A percentile compares a stretch with the other conserved stretches of the same genome.
These are phyloP conservation scores for Ascaphus truei DNA, from an alignment of 2,113 vertebrate species.

Conservation along the genomic window DNA sequence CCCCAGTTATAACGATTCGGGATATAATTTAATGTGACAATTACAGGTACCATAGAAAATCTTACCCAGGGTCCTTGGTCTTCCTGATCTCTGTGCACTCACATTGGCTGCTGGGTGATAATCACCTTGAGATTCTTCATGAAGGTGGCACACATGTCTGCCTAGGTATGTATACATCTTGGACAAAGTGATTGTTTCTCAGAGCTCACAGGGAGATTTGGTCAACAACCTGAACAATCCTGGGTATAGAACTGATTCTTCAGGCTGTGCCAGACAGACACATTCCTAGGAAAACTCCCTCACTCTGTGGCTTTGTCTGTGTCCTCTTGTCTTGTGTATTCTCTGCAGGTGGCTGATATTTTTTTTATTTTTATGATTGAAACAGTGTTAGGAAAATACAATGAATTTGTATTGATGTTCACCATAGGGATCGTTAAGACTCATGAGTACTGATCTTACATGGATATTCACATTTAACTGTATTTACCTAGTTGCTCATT, in stretches of 20 bases:
- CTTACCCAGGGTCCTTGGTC: background rate
- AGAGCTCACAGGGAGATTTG: slow-evolving; percentile 2
- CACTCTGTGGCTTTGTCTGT: background rate
- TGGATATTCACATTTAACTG: no score
- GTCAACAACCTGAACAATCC: slow-evolving; percentile 6
- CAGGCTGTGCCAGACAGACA: no score
- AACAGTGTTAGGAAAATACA: no score
- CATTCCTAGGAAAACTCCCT: no score
- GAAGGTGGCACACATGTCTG: background rate
- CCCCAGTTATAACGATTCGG: background rate
- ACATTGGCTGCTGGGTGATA: background rate
- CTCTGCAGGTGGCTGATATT: no score
- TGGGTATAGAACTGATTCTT: slow-evolving; percentile 10
- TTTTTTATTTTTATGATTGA: no score
- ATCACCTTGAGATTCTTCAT: background rate
- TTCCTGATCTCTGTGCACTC: background rate
- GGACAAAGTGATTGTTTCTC: slow-evolving; percentile 1
- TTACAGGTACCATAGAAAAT: background rate
- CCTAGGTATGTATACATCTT: background rate
- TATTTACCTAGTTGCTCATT: no score
- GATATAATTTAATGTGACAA: background rate
- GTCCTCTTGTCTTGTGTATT: background rate
- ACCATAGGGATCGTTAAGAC: no score
- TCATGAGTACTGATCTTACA: no score
- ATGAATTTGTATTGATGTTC: no score